Percentiles rank a stretch among this genome's conserved stretches.
These are phyloP conservation scores for Sebastes vulpes DNA, from an alignment of 2,797 vertebrate species.

Conservation along the genomic window DNA sequence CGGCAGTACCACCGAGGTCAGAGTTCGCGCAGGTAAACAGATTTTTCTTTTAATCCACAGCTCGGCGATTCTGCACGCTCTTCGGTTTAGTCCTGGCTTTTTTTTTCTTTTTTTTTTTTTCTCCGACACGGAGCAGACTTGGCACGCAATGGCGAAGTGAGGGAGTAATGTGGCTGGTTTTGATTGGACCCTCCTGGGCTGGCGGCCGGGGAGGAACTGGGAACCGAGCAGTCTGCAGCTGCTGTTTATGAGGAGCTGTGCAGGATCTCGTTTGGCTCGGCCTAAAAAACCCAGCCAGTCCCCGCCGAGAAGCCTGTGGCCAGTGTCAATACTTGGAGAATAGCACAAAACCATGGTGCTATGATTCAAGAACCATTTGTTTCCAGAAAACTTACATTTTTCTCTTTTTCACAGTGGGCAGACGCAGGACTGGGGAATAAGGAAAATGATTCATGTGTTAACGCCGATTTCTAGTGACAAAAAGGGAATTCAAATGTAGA, in stretches of 20 bases:
- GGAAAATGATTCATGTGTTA: not conserved
- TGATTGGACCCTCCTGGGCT: constrained; percentile 76
- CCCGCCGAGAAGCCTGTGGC: constrained; percentile 52
- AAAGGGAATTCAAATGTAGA: constrained; percentile 3
- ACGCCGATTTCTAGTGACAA: not conserved
- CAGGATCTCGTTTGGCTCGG: constrained; percentile 69
- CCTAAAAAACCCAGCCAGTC: constrained; percentile 46
- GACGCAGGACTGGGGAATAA: not conserved
- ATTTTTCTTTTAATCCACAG: constrained; percentile 34
- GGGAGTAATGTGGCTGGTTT: constrained; percentile 71
- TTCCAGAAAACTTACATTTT: constrained; percentile 12
- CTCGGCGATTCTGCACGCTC: not conserved
- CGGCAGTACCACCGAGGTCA: constrained; percentile 62
- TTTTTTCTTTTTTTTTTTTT: not conserved
- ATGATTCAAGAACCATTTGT: constrained; percentile 42
- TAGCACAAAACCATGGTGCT: constrained; percentile 55
- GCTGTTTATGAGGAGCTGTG: constrained; percentile 81
- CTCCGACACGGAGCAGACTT: constrained; percentile 39
- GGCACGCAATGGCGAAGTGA: constrained; percentile 55
- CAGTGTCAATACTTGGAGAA: constrained; percentile 72
- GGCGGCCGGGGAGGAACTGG: constrained; percentile 66
- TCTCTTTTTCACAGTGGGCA: constrained; percentile 1
- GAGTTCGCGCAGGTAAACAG: constrained; percentile 79
- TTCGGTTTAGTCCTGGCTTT: constrained; percentile 7
- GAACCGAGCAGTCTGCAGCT: constrained; percentile 78